Conservation (phyloP, 2,797 vertebrate genomes). For the Sphaeramia orbicularis region DNA sequence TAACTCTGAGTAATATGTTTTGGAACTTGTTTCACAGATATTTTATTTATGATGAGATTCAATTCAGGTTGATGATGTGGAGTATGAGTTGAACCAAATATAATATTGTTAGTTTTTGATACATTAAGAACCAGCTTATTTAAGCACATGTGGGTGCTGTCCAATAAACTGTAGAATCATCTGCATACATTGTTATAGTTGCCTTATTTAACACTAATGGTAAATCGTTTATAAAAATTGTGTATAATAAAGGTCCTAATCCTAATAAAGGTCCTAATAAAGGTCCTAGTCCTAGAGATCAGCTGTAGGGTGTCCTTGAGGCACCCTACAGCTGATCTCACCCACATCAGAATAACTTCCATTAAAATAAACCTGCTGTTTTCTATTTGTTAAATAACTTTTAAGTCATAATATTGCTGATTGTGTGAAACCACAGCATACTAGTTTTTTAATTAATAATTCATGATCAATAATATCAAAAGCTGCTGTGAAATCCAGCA, state of each 20-base stretch:
- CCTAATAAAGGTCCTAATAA: too few relatives aligned
- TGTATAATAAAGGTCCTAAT: background rate
- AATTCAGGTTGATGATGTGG: too few relatives aligned
- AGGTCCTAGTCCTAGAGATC: too few relatives aligned
- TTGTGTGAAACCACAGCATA: background rate
- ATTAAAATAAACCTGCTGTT: background rate
- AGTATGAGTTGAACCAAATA: too few relatives aligned
- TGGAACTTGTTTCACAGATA: too few relatives aligned
- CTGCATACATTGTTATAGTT: conserved; percentile 5
- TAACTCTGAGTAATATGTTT: too few relatives aligned
- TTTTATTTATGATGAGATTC: too few relatives aligned
- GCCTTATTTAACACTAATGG: too few relatives aligned
- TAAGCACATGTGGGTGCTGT: background rate
- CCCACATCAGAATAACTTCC: background rate
- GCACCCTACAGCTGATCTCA: background rate
- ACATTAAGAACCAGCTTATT: too few relatives aligned
- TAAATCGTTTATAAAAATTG: background rate
- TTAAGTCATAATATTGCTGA: background rate
- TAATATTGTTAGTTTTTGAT: too few relatives aligned
- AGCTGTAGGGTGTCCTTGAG: too few relatives aligned
- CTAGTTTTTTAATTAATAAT: background rate
- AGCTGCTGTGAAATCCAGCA: conserved; percentile 9
- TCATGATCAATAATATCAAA: conserved; percentile 16
- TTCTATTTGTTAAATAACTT: background rate
- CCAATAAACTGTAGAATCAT: conserved; percentile 8